Percentiles rank a stretch among this genome's conserved stretches.
These are phyloP conservation scores for Siniperca undulata DNA, from an alignment of 2,797 vertebrate genomes.

Conservation along the genomic window DNA sequence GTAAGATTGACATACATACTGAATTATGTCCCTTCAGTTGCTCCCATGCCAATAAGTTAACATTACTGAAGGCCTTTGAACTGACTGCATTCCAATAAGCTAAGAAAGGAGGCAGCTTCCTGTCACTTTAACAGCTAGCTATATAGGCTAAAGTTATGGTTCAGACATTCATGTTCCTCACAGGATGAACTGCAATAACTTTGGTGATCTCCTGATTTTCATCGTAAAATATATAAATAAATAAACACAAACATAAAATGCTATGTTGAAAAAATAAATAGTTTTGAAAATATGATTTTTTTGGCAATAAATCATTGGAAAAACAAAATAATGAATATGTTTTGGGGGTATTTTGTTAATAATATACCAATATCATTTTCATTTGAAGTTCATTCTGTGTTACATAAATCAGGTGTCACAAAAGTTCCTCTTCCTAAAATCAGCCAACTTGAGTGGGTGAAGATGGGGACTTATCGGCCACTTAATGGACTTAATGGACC, in stretches of 20 bases:
- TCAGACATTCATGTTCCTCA: no score
- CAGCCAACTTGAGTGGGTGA: not conserved
- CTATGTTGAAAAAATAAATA: not conserved
- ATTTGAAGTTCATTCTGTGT: not conserved
- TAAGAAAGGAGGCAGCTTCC: no score
- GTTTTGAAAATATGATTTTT: not conserved
- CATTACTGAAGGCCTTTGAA: no score
- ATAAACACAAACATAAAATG: not conserved
- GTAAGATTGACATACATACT: no score
- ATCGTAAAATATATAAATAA: no score
- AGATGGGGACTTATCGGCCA: not conserved
- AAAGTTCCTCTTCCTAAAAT: conserved; percentile 7
- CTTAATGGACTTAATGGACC: conserved; percentile 4
- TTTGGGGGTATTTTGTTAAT: not conserved
- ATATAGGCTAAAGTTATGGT: no score
- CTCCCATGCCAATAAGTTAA: no score
- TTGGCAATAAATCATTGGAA: not conserved
- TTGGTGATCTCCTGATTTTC: no score
- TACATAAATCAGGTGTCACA: not conserved
- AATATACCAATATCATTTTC: not conserved
- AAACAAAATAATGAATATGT: not conserved
- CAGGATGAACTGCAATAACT: no score
- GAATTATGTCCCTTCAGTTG: no score
- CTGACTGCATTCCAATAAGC: no score
- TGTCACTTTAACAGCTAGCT: no score